Conservation (phyloP, 2,888 invertebrate genomes). For the Caenorhabditis sp. region DNA sequence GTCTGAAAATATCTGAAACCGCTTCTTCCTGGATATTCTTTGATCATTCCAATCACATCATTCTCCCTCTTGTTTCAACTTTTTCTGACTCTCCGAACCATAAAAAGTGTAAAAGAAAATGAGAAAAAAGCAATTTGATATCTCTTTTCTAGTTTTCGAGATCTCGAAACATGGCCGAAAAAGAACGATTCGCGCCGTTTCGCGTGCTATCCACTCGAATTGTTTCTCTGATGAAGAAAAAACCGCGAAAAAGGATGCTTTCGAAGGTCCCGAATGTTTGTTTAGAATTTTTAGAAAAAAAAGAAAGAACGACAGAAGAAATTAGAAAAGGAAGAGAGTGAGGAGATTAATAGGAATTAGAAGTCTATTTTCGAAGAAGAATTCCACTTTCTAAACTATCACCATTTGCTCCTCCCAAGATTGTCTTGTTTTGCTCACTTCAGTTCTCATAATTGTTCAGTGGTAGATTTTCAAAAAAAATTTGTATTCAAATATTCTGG, state of each 20-base stretch:
- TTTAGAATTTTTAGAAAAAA: slow-evolving; percentile 45
- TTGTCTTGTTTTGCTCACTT: not conserved
- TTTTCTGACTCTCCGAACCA: slow-evolving; percentile 17
- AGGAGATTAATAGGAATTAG: slow-evolving; percentile 34
- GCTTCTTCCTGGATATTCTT: not conserved
- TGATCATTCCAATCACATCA: slow-evolving; percentile 40
- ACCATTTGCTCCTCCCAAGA: not conserved
- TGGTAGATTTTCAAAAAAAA: no score
- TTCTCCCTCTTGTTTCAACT: slow-evolving; percentile 10
- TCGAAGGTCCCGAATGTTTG: slow-evolving; percentile 28
- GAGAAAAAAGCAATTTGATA: slow-evolving; percentile 51
- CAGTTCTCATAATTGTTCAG: not conserved
- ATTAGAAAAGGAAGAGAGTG: slow-evolving; percentile 20
- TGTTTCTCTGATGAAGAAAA: not conserved
- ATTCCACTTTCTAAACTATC: not conserved
- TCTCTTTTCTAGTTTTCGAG: slow-evolving; percentile 20
- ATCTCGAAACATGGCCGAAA: slow-evolving; percentile 29
- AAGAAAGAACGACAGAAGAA: slow-evolving; percentile 32
- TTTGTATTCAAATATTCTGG: no score
- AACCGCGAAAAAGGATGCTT: not conserved
- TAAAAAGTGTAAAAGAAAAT: slow-evolving; percentile 21
- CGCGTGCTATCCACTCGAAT: slow-evolving; percentile 31
- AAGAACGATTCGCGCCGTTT: slow-evolving; percentile 57
- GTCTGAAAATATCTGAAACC: slow-evolving; percentile 7
- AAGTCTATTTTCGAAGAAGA: slow-evolving; percentile 2